Conservation (phyloP, 2,888 invertebrate genomes). For the Nemurella pictetii region DNA sequence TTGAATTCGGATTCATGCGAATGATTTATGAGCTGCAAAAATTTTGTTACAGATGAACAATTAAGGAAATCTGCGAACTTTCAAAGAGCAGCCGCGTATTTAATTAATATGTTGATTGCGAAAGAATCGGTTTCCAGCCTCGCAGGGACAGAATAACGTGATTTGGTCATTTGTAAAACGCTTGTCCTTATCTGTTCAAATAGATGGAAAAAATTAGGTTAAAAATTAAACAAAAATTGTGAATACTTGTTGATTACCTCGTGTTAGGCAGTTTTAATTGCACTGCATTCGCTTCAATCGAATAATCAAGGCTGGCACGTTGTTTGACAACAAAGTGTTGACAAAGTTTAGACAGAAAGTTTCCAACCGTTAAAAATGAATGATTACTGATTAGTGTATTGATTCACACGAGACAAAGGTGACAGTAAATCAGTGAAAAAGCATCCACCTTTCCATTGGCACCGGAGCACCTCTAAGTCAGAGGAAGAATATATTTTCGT, state of each 20-base stretch:
- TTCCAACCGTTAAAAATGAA: background rate
- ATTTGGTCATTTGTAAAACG: background rate
- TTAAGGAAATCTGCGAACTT: background rate
- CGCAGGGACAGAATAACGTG: background rate
- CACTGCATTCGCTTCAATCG: background rate
- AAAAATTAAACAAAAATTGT: background rate
- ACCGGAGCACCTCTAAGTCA: background rate
- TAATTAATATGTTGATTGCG: background rate
- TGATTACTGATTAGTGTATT: background rate
- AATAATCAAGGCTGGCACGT: background rate
- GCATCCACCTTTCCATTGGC: background rate
- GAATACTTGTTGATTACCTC: background rate
- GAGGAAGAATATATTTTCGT: background rate
- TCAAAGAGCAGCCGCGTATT: background rate
- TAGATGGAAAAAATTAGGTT: background rate
- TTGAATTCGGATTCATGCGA: too few species aligned
- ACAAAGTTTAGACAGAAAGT: background rate
- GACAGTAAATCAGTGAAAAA: background rate
- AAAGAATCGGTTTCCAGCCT: background rate
- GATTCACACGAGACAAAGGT: background rate
- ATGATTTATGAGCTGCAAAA: background rate
- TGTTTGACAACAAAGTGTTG: background rate
- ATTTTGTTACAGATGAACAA: background rate
- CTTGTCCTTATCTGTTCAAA: background rate
- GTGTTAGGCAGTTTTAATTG: background rate